Base-by-base conservation (phyloP, 2,113 vertebrate species). In the Pipa parva region DNA sequence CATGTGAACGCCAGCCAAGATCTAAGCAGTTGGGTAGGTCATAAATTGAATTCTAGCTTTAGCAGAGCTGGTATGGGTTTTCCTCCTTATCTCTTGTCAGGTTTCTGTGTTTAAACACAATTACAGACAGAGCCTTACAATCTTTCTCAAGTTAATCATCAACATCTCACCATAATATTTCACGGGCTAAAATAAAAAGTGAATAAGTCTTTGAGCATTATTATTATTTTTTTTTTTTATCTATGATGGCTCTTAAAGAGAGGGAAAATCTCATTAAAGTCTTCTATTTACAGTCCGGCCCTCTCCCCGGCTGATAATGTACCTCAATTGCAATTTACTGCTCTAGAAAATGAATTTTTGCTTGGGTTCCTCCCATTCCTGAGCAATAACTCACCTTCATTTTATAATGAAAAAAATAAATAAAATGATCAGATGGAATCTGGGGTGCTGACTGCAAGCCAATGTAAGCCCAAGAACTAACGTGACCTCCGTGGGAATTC, bases 191-290 rank as follows among this genome's bases (percentile, higher is more conserved):
- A 57, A 36, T 36, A 57, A 66, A 25, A 66, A 26, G 17, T 24
- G 24, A 54, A 26, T 27, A 27, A 36, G 29, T 17, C 64, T 57
- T 49, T 59, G 45, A 67, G 42, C 28, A 50, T 26, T n/a, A n/a
- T n/a, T n/a, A n/a, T n/a, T n/a, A n/a, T n/a, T n/a, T n/a, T n/a
- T n/a, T n/a, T 52, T 67, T 67, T 60, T 59, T 67, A 59, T 67
- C 29, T 67, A 52, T 37, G 55, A 67, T 59, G 27, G 22, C 39
- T 59, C 29, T 59, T 39, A 37, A 59, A 28, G 22, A 59, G 55
- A 67, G 55, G 55, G 49, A 59, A 67, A 67, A 67, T 67, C 64
- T 67, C 64, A 67, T 67, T 67, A 67, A 59, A 29, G 29, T 8
- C 55, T 58, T 50, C 25, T 10, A 66, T 39, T 58, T 20, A 58